A percentile compares a stretch with the other conserved stretches of the same genome.
phyloP scores from a whole-genome alignment of 2,113 vertebrate species.

The Ornithorhynchus anatinus region DNA sequence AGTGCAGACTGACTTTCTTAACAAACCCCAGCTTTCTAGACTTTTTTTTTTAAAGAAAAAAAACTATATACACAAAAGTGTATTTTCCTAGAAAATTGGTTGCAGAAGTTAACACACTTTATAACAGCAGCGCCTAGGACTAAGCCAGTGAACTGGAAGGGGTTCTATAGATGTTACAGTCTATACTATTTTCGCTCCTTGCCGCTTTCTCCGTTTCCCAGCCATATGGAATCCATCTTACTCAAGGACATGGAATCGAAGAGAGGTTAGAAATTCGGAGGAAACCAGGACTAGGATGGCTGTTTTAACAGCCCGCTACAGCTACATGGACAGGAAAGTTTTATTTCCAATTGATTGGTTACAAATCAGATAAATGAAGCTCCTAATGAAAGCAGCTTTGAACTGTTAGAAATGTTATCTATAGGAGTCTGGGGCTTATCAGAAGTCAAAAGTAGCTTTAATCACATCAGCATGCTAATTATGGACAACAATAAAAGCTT shows the following conservation, averaged over 20 bases:
- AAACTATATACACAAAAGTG: slow-evolving; percentile 65
- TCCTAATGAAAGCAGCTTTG: slow-evolving; percentile 61
- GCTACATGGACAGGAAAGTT: slow-evolving; percentile 60
- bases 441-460: slow-evolving; percentile 56
- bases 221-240: slow-evolving; percentile 74
- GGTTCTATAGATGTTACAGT: slow-evolving; percentile 42
- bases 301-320: slow-evolving; percentile 52
- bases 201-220: background rate
- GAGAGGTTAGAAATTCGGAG: background rate
- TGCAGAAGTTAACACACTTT: slow-evolving; percentile 55
- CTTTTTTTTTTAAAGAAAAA: slow-evolving; percentile 45
- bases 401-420: slow-evolving; percentile 62
- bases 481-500: slow-evolving; percentile 63
- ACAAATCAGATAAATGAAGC: slow-evolving; percentile 74
- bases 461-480: slow-evolving; percentile 68
- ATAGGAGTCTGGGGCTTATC: slow-evolving; percentile 65
- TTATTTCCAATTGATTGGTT: slow-evolving; percentile 72
- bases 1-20: slow-evolving; percentile 55
- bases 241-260: slow-evolving; percentile 48
- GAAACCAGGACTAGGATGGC: slow-evolving; percentile 31
- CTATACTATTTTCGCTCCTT: slow-evolving; percentile 45
- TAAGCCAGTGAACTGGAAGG: background rate
- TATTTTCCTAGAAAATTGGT: slow-evolving; percentile 73
- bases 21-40: slow-evolving; percentile 55
- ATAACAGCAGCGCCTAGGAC: background rate